These are phyloP conservation scores for Panopea generosa DNA, from an alignment of 2,888 invertebrate species.

Conservation along the genomic window DNA sequence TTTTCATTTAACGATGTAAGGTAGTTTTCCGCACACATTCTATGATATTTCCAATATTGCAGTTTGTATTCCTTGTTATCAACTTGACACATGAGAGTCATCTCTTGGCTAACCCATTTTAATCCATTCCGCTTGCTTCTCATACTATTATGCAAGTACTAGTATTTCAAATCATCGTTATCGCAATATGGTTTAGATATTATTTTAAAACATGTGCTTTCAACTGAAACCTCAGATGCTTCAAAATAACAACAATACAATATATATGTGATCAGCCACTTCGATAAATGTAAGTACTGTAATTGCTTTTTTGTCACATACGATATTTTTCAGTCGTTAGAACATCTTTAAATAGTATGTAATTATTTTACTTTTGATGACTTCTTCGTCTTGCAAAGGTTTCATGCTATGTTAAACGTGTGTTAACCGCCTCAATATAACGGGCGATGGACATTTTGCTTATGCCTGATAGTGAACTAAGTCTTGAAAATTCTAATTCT, in stretches of 20 bases:
- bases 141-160: slow-evolving; percentile 8
- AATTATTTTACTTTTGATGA: no score
- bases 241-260: background rate
- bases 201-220: background rate
- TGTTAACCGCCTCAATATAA: no score
- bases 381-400: no score
- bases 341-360: no score
- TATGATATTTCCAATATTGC: background rate
- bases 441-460: no score
- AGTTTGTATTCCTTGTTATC: slow-evolving; percentile 1
- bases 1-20: slow-evolving; percentile 2
- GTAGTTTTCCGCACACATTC: background rate
- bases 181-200: background rate
- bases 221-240: background rate
- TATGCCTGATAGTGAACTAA: no score
- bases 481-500: no score
- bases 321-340: no score
- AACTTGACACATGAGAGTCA: background rate
- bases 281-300: no score
- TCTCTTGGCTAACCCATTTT: background rate
- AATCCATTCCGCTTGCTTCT: slow-evolving; percentile 5
- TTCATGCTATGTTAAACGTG: no score
- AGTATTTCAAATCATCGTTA: background rate
- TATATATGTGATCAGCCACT: slow-evolving; percentile 1
- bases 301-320: no score